Evolutionary conservation across 23 tunicate genomes (phyloP).

Genomic region (Halocynthia roretzi): DNA sequence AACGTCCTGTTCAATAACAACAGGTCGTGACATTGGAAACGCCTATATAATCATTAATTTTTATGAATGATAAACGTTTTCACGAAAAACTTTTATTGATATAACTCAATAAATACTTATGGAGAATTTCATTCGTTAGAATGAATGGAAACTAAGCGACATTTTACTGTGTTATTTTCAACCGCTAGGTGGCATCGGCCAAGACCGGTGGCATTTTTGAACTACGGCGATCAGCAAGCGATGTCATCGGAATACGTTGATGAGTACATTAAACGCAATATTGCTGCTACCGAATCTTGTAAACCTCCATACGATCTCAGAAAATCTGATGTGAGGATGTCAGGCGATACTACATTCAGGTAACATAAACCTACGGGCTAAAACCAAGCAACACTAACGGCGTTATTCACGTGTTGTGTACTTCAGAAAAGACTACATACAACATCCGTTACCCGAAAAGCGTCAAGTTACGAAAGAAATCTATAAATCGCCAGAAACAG

Average conservation of each 20-base stretch:
- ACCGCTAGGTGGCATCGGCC: conserved; percentile 82
- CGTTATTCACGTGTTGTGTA: not conserved
- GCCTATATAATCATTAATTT: no score
- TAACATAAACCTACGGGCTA: not conserved
- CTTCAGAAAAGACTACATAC: conserved; percentile 52
- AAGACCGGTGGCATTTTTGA: conserved; percentile 55
- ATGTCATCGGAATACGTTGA: conserved; percentile 61
- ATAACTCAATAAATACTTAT: no score
- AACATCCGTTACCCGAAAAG: conserved; percentile 57
- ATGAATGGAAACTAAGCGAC: no score
- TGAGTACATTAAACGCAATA: conserved; percentile 32
- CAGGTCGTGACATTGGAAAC: no score
- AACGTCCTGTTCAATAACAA: no score
- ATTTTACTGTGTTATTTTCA: no score
- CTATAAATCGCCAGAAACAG: conserved; percentile 55
- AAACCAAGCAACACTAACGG: not conserved
- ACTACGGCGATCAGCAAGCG: conserved; percentile 47
- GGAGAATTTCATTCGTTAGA: no score
- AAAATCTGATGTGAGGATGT: conserved; percentile 54
- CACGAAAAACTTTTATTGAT: no score
- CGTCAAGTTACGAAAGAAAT: conserved; percentile 32
- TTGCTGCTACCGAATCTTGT: conserved; percentile 58
- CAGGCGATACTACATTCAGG: conserved; percentile 82
- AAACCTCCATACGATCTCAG: conserved; percentile 51
- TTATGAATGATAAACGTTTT: no score